These are phyloP conservation scores for Callospermophilus lateralis DNA, from an alignment of 2,113 vertebrate species.

Conservation along the genomic window DNA sequence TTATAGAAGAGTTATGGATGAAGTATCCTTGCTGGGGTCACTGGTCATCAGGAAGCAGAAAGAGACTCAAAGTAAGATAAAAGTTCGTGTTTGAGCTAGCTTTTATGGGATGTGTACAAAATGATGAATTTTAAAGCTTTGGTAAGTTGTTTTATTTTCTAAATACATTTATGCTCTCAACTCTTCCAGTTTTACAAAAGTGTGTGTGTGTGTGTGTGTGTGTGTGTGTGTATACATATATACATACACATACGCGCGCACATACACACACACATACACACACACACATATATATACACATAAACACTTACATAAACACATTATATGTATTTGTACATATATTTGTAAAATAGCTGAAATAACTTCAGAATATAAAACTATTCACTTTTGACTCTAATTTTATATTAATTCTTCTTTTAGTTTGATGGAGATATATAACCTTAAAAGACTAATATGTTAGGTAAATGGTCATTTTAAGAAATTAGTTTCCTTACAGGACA, in stretches of 20 bases:
- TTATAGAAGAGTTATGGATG: not conserved
- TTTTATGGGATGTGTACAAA: not conserved
- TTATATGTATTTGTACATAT: not conserved
- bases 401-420: not conserved
- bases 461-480: conserved; percentile 28
- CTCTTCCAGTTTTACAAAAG: not conserved
- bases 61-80: not conserved
- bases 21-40: not conserved
- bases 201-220: no score
- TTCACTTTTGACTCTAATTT: not conserved
- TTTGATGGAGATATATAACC: conserved; percentile 20
- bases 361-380: not conserved
- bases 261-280: no score
- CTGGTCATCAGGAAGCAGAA: not conserved
- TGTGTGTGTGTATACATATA: no score
- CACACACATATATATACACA: no score
- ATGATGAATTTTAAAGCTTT: not conserved
- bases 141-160: conserved; percentile 45
- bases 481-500: not conserved
- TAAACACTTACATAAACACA: no score
- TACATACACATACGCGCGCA: no score
- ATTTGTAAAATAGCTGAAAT: not conserved
- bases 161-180: conserved; percentile 15
- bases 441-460: not conserved
- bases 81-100: not conserved